Evolutionary conservation across 2,113 vertebrate species (phyloP), one percentile per base, ranked within the genome.

Genomic region (Recurvirostra avosetta): DNA sequence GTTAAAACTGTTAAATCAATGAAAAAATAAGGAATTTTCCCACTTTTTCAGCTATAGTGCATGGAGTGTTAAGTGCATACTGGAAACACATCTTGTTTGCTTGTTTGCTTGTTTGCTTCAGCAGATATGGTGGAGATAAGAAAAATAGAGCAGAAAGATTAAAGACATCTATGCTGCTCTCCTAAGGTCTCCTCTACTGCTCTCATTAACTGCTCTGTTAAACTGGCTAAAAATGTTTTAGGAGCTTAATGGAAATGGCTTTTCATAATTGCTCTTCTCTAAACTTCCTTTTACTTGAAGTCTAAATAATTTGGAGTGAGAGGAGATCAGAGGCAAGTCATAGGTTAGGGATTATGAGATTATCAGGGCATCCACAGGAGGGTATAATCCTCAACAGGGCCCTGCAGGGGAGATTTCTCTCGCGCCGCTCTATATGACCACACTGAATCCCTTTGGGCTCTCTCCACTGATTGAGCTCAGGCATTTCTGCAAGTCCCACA

Each of bases 331-430:
- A 97, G 41, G 58, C 62, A 22, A 94, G 49, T 72, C 92, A 90
- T 87, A 94, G 95, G 76, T 95, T 94, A 92, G 41, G 84, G 94
- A 92, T 94, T 95, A 95, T 85, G 81, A 85, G 86, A 88, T 79
- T 92, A 91, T 30, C 84, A 73, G 63, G 78, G 74, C 91, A 94
- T 79, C 86, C 0, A 1, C 5, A 3, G 72, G 49, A 93, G 74
- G 56, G 75, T 95, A 74, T 83, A 95, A 95, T 78, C 80, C 76
- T 45, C 94, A 25, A 1, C 58, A 52, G 80, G 26, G 36, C 47
- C 56, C 87, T 61, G 86, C 65, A 9, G 78, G 86, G 68, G 23
- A 90, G 25, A 67, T 49, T 68, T 87, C 86, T 88, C 79, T 88
- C 56, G 38, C 18, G 0, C 23, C 2, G 2, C 38, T 58, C 56